A percentile compares a stretch with the other conserved stretches of the same genome.
These are phyloP conservation scores for Micromesistius poutassou DNA, from an alignment of 2,797 vertebrate genomes.

Conservation along the genomic window DNA sequence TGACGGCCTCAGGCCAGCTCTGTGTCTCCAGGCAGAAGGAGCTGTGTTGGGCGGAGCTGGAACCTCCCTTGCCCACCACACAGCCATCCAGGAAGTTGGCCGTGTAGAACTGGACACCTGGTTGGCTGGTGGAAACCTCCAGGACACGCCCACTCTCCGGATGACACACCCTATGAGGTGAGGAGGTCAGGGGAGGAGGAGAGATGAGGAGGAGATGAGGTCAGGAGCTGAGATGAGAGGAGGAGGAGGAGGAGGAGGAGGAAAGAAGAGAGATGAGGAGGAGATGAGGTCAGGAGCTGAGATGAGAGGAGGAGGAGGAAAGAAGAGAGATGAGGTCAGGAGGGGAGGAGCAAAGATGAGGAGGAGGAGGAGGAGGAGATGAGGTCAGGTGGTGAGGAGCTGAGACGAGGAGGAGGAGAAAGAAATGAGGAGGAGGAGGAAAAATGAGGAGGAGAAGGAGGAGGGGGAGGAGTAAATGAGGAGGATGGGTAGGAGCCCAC, in stretches of 20 bases:
- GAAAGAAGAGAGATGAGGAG: too few relatives aligned
- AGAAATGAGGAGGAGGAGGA: not conserved
- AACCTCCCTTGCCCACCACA: slow-evolving; percentile 78
- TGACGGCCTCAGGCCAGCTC: slow-evolving; percentile 90
- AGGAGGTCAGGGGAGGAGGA: not conserved
- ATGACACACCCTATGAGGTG: slow-evolving; percentile 76
- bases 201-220: not conserved
- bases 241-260: not conserved
- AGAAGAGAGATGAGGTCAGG: not conserved
- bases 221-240: not conserved
- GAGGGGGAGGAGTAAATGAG: not conserved
- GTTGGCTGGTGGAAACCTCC: slow-evolving; percentile 86
- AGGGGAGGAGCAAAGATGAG: not conserved
- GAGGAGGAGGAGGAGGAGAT: not conserved
- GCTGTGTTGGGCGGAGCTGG: slow-evolving; percentile 80
- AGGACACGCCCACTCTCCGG: slow-evolving; percentile 79
- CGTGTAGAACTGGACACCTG: slow-evolving; percentile 93
- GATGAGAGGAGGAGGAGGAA: too few relatives aligned
- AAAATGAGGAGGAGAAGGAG: not conserved
- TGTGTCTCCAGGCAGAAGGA: slow-evolving; percentile 95
- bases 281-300: not conserved
- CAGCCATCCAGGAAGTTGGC: slow-evolving; percentile 90
- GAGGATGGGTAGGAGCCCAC: not conserved
- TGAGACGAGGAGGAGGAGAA: too few relatives aligned
- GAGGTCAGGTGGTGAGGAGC: too few relatives aligned